A percentile compares a stretch with the other conserved stretches of the same genome.
Conservation (phyloP, 2,888 invertebrate genomes). For the Nasonia oneida region DNA sequence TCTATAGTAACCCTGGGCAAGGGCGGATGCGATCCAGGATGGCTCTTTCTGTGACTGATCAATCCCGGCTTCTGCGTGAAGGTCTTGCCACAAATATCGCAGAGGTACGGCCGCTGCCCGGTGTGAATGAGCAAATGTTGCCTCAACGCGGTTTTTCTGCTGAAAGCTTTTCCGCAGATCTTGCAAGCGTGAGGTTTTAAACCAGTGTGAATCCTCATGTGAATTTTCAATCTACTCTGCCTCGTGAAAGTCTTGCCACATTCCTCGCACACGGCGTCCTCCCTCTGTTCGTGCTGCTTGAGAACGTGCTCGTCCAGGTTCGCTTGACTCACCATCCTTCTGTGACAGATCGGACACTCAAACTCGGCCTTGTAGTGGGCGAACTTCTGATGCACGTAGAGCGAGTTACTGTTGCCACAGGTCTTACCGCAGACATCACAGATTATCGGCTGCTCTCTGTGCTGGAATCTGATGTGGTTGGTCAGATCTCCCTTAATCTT, state of each 20-base stretch:
- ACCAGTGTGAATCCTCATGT: conserved; percentile 77
- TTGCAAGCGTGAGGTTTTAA: conserved; percentile 74
- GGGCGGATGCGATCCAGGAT: conserved; percentile 76
- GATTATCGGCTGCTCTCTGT: conserved; percentile 66
- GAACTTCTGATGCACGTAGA: conserved; percentile 76
- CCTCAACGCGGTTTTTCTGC: conserved; percentile 73
- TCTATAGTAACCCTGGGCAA: conserved; percentile 75
- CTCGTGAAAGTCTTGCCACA: conserved; percentile 76
- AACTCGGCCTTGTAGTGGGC: conserved; percentile 77
- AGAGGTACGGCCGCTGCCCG: conserved; percentile 75
- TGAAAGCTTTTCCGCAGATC: conserved; percentile 74
- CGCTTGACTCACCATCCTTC: conserved; percentile 78
- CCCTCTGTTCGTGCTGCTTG: conserved; percentile 75
- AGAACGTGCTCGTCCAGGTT: conserved; percentile 78
- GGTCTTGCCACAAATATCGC: conserved; percentile 77
- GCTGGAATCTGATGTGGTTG: conserved; percentile 67
- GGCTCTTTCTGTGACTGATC: conserved; percentile 76
- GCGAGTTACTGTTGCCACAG: conserved; percentile 74
- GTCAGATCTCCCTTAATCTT: conserved; percentile 70
- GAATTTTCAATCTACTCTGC: conserved; percentile 74
- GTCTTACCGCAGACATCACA: conserved; percentile 75
- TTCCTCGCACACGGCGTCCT: conserved; percentile 77
- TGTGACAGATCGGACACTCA: conserved; percentile 76
- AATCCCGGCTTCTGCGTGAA: conserved; percentile 77
- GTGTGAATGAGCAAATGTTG: conserved; percentile 77